Percentiles rank a stretch among this genome's conserved stretches.
Conservation (phyloP, 2,797 vertebrate species). For the Craterocephalus amniculus region DNA sequence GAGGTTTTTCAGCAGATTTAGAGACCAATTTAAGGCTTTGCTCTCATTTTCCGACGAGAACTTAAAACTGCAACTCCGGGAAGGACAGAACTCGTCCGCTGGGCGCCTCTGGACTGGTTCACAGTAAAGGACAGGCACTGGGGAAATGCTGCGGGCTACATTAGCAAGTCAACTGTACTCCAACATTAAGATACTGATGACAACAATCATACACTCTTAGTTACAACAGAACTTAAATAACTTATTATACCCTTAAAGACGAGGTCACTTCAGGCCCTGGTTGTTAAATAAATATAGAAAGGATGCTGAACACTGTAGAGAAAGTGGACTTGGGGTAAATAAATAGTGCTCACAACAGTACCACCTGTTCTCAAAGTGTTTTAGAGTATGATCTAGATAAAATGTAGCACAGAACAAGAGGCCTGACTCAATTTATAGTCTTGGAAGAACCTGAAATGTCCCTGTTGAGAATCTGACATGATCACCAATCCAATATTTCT, state of each 20-base stretch:
- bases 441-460: constrained; percentile 61
- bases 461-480: constrained; percentile 25
- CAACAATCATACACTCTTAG: constrained; percentile 36
- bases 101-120: constrained; percentile 77
- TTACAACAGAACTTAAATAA: constrained; percentile 42
- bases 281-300: constrained; percentile 59
- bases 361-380: constrained; percentile 41
- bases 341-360: constrained; percentile 63
- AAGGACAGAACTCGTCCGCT: constrained; percentile 41
- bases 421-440: constrained; percentile 29
- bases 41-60: constrained; percentile 44
- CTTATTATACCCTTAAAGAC: constrained; percentile 57
- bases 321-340: constrained; percentile 47
- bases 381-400: constrained; percentile 10
- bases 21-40: constrained; percentile 58
- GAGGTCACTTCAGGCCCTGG: constrained; percentile 47
- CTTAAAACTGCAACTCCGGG: constrained; percentile 1
- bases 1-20: constrained; percentile 32
- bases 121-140: constrained; percentile 84
- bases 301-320: constrained; percentile 39
- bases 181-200: constrained; percentile 27
- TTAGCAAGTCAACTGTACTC: constrained; percentile 55
- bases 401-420: constrained; percentile 9
- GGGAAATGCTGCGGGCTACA: constrained; percentile 75
- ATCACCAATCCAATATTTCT: constrained; percentile 11